These are phyloP conservation scores for Lates japonicus DNA, from an alignment of 2,797 vertebrate genomes.

Conservation along the genomic window DNA sequence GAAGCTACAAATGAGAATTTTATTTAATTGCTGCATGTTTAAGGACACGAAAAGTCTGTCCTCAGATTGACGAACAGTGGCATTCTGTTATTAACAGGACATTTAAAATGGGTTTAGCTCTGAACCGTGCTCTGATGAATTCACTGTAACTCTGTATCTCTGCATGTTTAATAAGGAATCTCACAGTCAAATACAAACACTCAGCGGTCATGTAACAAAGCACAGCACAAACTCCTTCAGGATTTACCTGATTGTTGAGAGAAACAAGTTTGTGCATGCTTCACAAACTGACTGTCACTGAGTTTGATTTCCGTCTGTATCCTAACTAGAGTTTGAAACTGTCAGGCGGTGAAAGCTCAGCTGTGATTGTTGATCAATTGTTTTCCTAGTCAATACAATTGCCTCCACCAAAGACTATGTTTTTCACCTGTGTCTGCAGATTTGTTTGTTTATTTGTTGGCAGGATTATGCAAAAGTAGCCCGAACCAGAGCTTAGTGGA, in stretches of 20 bases:
- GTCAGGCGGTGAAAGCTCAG: too few species aligned
- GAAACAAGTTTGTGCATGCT: background rate
- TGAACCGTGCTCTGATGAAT: constrained; percentile 8
- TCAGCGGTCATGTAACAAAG: background rate
- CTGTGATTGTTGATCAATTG: too few species aligned
- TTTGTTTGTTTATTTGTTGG: too few species aligned
- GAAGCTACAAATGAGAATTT: background rate
- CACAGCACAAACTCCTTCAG: background rate
- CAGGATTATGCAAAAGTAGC: too few species aligned
- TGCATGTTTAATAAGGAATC: constrained; percentile 33
- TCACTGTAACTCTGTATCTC: background rate
- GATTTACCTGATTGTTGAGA: background rate
- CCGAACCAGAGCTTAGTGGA: too few species aligned
- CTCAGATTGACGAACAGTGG: background rate
- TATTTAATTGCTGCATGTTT: background rate
- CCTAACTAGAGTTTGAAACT: too few species aligned
- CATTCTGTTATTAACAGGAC: constrained; percentile 11
- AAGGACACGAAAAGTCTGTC: background rate
- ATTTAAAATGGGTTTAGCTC: background rate
- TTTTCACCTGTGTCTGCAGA: too few species aligned
- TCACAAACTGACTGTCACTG: background rate
- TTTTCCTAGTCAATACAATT: too few species aligned
- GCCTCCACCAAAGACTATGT: too few species aligned
- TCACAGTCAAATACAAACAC: constrained; percentile 2
- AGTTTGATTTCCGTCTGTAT: too few species aligned